Evolutionary conservation across 2,888 invertebrate genomes (phyloP), one percentile per base, ranked within the genome.

Genomic region (Leptopilina myrica): DNA sequence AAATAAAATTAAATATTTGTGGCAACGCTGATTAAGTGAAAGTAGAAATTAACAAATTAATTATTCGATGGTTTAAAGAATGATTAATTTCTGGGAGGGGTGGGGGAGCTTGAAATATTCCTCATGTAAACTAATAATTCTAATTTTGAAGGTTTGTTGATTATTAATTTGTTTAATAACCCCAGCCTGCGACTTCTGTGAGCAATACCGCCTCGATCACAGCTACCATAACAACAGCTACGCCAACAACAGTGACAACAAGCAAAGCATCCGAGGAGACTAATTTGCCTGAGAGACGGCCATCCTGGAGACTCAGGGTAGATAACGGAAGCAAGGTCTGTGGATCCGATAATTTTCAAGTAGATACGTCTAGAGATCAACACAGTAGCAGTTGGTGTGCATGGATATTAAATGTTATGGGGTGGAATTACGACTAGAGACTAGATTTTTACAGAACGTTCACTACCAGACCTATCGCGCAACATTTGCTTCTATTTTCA

Each of bases 281-380:
- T 87, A 92, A 91, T 86, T 89, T 92, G 85, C 93, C 93, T 86
- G 97, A 97, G 92, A 95, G 97, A 87, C 95, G 97, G 90, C 97
- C 98, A 64, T 97, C 97, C 87, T 98, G 98, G 98, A 95, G 97
- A 92, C 94, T 98, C 89, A 95, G 96, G 92, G 95, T 97, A 92
- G 97, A 97, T 94, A 96, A 96, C 92, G 94, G 95, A 92, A 96
- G 96, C 93, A 98, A 97, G 97, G 97, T 97, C 89, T 89, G 91
- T 91, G 87, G 81, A 85, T 87, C 84, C 82, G 79, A 81, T 85
- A 85, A 85, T 85, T 82, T 87, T 83, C 86, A 86, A 84, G 84
- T 88, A 86, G 85, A 86, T 84, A 85, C 85, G 80, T 80, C 86
- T 85, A 86, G 84, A 81, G 81, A 84, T 82, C 85, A 82, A 73